These are phyloP conservation scores for Pachyrhynchus sulphureomaculatus DNA, from an alignment of 1,140 invertebrate genomes.

Conservation along the genomic window DNA sequence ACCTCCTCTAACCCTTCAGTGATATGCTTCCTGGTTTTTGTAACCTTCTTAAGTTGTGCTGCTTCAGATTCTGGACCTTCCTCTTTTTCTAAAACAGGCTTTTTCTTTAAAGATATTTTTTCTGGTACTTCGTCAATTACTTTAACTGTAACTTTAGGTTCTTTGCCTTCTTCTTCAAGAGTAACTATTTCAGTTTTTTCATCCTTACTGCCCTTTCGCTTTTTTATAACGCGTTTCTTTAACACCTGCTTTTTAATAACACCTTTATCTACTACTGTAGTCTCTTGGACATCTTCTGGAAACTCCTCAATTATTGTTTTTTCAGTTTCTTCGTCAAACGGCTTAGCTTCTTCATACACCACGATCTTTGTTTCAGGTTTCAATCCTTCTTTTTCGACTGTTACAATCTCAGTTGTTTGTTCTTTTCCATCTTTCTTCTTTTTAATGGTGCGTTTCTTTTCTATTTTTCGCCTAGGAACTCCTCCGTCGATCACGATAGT, in stretches of 20 bases:
- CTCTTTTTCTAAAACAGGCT: conserved; percentile 31
- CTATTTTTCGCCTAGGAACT: conserved; percentile 39
- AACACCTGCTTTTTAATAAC: conserved; percentile 42
- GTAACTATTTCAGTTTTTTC: conserved; percentile 54
- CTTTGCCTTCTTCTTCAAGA: conserved; percentile 52
- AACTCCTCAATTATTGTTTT: conserved; percentile 45
- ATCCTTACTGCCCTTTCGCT: conserved; percentile 52
- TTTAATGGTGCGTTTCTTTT: conserved; percentile 31
- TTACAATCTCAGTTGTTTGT: conserved; percentile 45
- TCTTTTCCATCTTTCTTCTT: conserved; percentile 39
- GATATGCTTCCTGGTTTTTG: conserved; percentile 45
- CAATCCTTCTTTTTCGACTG: conserved; percentile 47
- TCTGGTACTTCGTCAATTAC: conserved; percentile 45
- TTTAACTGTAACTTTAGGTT: conserved; percentile 48
- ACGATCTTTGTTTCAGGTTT: conserved; percentile 44
- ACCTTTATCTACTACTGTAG: conserved; percentile 39
- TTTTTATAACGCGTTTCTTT: conserved; percentile 50
- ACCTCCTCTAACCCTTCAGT: conserved; percentile 44
- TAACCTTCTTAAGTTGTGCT: conserved; percentile 43
- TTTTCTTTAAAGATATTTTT: conserved; percentile 39
- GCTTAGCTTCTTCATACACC: conserved; percentile 43
- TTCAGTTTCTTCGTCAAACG: conserved; percentile 6
- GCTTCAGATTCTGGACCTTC: conserved; percentile 41
- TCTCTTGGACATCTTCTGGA: conserved; percentile 49
- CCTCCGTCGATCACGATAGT: conserved; percentile 40